Evolutionary conservation across 2,888 invertebrate species (phyloP).

Genomic region (Therioaphis trifolii): DNA sequence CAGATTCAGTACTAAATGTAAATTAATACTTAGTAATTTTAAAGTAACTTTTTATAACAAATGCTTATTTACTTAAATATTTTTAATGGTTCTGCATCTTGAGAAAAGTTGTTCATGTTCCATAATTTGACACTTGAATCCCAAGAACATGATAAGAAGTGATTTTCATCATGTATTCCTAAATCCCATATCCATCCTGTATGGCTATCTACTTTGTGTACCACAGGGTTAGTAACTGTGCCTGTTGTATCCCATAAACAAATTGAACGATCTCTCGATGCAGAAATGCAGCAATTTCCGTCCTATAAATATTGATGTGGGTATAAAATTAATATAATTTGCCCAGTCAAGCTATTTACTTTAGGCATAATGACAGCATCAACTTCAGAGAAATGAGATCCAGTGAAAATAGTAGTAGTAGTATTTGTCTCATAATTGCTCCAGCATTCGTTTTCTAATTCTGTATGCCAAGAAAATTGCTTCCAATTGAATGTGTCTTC

Average conservation of each 20-base stretch:
- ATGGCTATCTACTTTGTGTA: constrained; percentile 46
- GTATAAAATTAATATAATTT: background rate
- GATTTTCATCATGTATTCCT: constrained; percentile 12
- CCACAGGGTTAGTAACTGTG: background rate
- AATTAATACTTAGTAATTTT: background rate
- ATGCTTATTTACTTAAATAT: constrained; percentile 37
- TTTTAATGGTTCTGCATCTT: constrained; percentile 1
- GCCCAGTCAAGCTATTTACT: background rate
- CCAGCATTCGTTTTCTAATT: constrained; percentile 47
- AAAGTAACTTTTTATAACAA: background rate
- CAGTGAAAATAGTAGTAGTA: constrained; percentile 3
- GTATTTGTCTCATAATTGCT: constrained; percentile 45
- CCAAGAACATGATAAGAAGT: constrained; percentile 53
- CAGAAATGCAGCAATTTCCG: constrained; percentile 30
- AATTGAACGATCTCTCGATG: constrained; percentile 57
- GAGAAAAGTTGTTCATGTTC: constrained; percentile 28
- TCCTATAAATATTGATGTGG: background rate
- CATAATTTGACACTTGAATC: constrained; percentile 52
- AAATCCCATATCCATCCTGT: constrained; percentile 56
- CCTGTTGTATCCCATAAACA: constrained; percentile 16
- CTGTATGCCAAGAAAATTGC: constrained; percentile 37
- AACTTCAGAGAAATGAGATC: constrained; percentile 52
- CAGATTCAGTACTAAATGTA: constrained; percentile 26
- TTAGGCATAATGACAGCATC: constrained; percentile 35
- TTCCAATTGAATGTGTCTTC: constrained; percentile 49